A percentile compares a stretch with the other conserved stretches of the same genome.
These are phyloP conservation scores for Heterotilapia buettikoferi DNA, from an alignment of 2,113 vertebrate species.

Conservation along the genomic window DNA sequence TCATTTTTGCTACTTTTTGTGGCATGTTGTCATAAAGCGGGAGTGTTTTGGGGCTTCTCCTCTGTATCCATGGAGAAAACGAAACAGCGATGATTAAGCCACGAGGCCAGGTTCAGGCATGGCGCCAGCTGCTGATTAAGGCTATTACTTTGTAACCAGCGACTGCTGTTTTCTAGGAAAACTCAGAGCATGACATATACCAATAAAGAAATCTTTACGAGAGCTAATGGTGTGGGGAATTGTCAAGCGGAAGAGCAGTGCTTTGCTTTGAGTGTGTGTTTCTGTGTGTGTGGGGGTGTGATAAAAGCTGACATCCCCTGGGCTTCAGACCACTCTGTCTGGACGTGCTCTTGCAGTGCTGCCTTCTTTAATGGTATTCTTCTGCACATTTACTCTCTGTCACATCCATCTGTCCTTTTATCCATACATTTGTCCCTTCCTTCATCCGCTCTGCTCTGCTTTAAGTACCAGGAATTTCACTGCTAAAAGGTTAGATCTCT, in stretches of 20 bases:
- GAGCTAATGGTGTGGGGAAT: constrained; percentile 5
- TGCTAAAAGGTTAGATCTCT: not conserved
- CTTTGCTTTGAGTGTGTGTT: constrained; percentile 2
- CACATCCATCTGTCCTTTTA: not conserved
- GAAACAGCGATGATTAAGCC: constrained; percentile 33
- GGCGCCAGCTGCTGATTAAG: constrained; percentile 42
- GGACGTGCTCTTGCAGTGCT: constrained; percentile 2
- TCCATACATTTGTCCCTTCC: not conserved
- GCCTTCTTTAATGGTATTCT: constrained; percentile 32
- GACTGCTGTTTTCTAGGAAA: constrained; percentile 39
- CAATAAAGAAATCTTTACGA: constrained; percentile 37
- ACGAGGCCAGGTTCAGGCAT: constrained; percentile 17
- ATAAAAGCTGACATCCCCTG: constrained; percentile 7
- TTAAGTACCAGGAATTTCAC: not conserved
- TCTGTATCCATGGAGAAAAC: constrained; percentile 55
- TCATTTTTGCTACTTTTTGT: not conserved
- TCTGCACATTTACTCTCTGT: constrained; percentile 3
- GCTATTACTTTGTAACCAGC: constrained; percentile 47
- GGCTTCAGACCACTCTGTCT: constrained; percentile 17
- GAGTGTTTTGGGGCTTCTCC: not conserved
- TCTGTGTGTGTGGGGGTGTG: not conserved
- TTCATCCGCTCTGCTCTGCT: not conserved
- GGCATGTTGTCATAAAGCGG: constrained; percentile 13
- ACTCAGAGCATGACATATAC: constrained; percentile 21
- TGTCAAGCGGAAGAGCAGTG: not conserved